Conservation (phyloP, 2,113 vertebrate genomes). For the Macquaria ambigua region DNA sequence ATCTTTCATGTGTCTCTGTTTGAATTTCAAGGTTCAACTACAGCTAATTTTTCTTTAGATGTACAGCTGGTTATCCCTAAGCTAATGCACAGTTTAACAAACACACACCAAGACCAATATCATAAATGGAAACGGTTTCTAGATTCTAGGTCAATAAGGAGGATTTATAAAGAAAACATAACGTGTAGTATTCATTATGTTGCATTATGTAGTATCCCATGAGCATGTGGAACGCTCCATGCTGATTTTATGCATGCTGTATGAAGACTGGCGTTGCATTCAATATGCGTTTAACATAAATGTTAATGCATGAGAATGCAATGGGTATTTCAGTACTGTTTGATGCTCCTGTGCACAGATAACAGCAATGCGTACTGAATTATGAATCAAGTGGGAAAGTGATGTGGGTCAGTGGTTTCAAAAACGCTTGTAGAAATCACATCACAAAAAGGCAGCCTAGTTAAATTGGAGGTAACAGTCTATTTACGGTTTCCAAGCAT, state of each 20-base stretch:
- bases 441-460: slow-evolving; percentile 12
- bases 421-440: slow-evolving; percentile 52
- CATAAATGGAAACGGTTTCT: neutral
- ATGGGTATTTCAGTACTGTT: slow-evolving; percentile 36
- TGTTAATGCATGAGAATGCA: slow-evolving; percentile 48
- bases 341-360: slow-evolving; percentile 57
- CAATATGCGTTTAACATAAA: slow-evolving; percentile 49
- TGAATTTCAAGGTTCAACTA: neutral
- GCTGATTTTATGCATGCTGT: slow-evolving; percentile 30
- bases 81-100: slow-evolving; percentile 14
- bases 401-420: slow-evolving; percentile 64
- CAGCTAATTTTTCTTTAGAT: neutral
- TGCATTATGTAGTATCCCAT: slow-evolving; percentile 1
- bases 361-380: slow-evolving; percentile 56
- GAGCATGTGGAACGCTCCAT: neutral
- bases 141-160: neutral
- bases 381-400: slow-evolving; percentile 57
- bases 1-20: neutral
- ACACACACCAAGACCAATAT: neutral
- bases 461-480: slow-evolving; percentile 38
- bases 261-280: slow-evolving; percentile 39
- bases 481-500: slow-evolving; percentile 38
- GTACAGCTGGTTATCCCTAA: neutral
- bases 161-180: neutral
- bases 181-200: neutral